A percentile compares a stretch with the other conserved stretches of the same genome.
Evolutionary conservation across 2,888 invertebrate genomes (phyloP).

Genomic region (Synergus japonicus): DNA sequence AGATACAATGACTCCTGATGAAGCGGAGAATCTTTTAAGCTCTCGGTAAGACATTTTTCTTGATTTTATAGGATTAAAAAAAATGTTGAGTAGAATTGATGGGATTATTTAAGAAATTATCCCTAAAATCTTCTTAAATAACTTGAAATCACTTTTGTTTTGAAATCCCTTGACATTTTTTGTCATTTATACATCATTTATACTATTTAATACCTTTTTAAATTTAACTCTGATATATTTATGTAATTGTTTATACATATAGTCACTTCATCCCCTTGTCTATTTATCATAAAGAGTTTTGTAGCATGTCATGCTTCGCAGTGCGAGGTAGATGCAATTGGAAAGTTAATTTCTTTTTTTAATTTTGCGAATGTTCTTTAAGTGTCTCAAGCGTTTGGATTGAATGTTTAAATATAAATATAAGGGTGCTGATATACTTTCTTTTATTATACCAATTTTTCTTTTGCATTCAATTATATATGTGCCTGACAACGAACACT

Average conservation of each 20-base stretch:
- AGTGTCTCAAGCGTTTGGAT: conserved; percentile 14
- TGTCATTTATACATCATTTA: too few relatives aligned
- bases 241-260: too few relatives aligned
- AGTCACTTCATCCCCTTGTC: neutral
- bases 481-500: conserved; percentile 57
- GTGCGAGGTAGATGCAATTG: neutral
- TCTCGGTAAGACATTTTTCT: conserved; percentile 83
- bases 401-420: neutral
- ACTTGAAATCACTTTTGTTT: too few relatives aligned
- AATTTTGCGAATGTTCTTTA: neutral
- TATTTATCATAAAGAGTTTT: neutral
- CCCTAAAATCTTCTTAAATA: too few relatives aligned
- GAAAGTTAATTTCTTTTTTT: neutral
- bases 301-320: neutral
- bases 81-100: too few relatives aligned
- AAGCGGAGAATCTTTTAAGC: conserved; percentile 92
- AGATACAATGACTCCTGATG: conserved; percentile 89
- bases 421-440: neutral
- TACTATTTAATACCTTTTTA: too few relatives aligned
- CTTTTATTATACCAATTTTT: conserved; percentile 40
- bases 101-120: too few relatives aligned
- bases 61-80: neutral
- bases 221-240: too few relatives aligned
- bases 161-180: too few relatives aligned
- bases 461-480: conserved; percentile 55